Evolutionary conservation across 1,140 invertebrate genomes (phyloP).

Genomic region (Zeugodacus cucurbitae): DNA sequence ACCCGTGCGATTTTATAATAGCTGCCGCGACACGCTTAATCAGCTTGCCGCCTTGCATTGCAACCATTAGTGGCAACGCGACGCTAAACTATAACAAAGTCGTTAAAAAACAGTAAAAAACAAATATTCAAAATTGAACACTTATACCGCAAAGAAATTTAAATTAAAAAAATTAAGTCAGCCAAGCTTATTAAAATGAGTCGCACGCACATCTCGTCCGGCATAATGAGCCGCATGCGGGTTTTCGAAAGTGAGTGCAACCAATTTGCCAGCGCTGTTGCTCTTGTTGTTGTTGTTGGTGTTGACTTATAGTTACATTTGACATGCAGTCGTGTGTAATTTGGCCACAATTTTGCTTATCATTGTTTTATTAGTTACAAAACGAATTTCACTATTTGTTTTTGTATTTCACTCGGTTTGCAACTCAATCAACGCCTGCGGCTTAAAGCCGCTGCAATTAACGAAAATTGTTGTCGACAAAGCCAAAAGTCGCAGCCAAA

Average conservation of each 20-base stretch:
- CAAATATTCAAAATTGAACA: background rate
- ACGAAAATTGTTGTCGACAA: background rate
- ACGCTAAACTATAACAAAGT: background rate
- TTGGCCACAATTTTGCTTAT: background rate
- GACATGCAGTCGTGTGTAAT: too few species aligned
- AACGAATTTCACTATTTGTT: background rate
- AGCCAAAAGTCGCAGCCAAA: background rate
- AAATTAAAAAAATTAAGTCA: background rate
- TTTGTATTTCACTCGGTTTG: background rate
- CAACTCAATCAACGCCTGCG: background rate
- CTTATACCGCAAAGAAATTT: background rate
- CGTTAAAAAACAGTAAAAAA: background rate
- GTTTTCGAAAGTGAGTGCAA: conserved; percentile 61
- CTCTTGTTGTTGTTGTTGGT: background rate
- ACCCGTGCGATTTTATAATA: background rate
- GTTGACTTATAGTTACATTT: too few species aligned
- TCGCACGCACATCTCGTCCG: conserved; percentile 57
- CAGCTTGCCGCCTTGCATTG: background rate
- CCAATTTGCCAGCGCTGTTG: background rate
- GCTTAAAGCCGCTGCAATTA: background rate
- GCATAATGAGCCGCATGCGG: conserved; percentile 61
- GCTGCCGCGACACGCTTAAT: background rate
- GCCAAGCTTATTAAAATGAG: conserved; percentile 49
- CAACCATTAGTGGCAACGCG: background rate
- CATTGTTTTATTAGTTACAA: conserved; percentile 20